Percentiles rank a stretch among this genome's conserved stretches.
Conservation (phyloP, 30 jellyfish, hydroid and myxozoan genomes). For the Turritopsis rubra region DNA sequence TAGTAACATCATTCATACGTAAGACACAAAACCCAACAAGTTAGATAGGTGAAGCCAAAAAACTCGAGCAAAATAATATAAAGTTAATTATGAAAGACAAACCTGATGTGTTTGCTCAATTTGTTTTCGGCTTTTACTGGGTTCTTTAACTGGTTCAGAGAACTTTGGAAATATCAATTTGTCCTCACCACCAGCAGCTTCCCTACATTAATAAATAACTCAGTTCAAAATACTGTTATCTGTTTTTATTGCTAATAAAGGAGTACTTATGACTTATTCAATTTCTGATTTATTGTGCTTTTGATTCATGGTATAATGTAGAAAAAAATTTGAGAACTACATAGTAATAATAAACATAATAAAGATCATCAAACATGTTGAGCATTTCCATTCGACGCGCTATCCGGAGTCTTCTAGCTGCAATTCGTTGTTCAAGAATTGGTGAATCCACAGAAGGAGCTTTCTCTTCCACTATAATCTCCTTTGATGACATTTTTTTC, state of each 20-base stretch:
- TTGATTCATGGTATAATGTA: neutral
- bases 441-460: conserved; percentile 71
- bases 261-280: too few species aligned
- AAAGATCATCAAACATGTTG: conserved; percentile 41
- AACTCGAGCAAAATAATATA: too few species aligned
- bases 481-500: neutral
- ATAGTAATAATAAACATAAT: neutral
- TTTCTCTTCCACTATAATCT: conserved; percentile 25
- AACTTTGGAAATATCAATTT: conserved; percentile 17
- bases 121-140: conserved; percentile 57
- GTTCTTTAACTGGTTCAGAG: conserved; percentile 43
- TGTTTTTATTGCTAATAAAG: too few species aligned
- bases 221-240: too few species aligned
- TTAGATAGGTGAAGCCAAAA: too few species aligned
- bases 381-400: conserved; percentile 63
- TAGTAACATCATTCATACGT: too few species aligned
- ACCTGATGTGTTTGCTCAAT: conserved; percentile 73
- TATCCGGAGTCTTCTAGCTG: conserved; percentile 67
- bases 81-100: neutral
- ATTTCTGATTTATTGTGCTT: too few species aligned
- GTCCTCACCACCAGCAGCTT: conserved; percentile 57
- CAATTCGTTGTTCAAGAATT: conserved; percentile 58
- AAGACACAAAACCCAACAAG: too few species aligned
- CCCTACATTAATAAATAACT: conserved; percentile 25
- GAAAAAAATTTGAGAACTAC: neutral